A percentile compares a stretch with the other conserved stretches of the same genome.
These are phyloP conservation scores for Umimayanthus chanpuru DNA, from an alignment of 92 coral and sea anemone genomes.

Conservation along the genomic window DNA sequence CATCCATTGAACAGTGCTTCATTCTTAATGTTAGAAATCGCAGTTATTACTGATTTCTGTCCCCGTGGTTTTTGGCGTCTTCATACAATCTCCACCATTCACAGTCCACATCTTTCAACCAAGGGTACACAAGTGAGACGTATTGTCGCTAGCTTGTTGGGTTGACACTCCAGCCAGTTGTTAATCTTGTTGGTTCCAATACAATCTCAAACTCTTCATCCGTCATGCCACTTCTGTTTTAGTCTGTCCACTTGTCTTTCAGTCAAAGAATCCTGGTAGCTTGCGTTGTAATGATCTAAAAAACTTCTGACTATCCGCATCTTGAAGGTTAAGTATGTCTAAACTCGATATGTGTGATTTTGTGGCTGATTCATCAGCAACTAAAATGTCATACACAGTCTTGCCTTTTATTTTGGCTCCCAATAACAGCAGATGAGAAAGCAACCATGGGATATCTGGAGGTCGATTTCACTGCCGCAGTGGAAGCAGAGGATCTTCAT, in stretches of 20 bases:
- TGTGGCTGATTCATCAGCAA: neutral
- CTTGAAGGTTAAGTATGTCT: slow-evolving; percentile 50
- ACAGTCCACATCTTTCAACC: slow-evolving; percentile 53
- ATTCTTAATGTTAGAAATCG: slow-evolving; percentile 49
- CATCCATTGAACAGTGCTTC: slow-evolving; percentile 55
- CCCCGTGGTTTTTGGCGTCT: slow-evolving; percentile 61
- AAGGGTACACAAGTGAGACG: slow-evolving; percentile 49
- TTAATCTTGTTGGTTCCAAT: slow-evolving; percentile 46
- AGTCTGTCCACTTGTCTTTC: neutral
- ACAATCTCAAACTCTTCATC: slow-evolving; percentile 42
- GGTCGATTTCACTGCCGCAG: no score
- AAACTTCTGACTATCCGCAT: neutral
- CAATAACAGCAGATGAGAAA: no score
- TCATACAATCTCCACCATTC: slow-evolving; percentile 69
- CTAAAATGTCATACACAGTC: neutral
- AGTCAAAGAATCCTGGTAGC: slow-evolving; percentile 35
- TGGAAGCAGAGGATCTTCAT: no score
- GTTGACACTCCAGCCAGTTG: slow-evolving; percentile 64
- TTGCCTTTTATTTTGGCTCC: no score
- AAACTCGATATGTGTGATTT: slow-evolving; percentile 2
- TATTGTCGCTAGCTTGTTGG: slow-evolving; percentile 48
- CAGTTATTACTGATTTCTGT: slow-evolving; percentile 60
- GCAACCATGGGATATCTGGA: no score
- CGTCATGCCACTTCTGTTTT: slow-evolving; percentile 28
- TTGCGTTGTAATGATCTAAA: slow-evolving; percentile 15